Conservation (phyloP, 2,113 vertebrate species). For the Coracopsis vasa region DNA sequence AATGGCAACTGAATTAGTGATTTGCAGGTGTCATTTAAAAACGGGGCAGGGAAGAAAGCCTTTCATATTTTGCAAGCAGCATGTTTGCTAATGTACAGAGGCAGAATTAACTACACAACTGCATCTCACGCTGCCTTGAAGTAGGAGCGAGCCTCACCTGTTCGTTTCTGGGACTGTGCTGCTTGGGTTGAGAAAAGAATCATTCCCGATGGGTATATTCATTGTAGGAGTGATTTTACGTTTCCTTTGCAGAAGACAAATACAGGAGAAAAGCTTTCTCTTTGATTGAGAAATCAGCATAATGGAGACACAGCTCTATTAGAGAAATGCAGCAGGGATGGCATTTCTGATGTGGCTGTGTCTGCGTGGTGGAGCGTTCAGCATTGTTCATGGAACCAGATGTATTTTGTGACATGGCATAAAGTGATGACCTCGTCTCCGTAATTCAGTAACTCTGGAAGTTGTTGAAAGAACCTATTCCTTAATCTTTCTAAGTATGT, state of each 20-base stretch:
- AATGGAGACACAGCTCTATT: background rate
- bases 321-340: background rate
- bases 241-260: slow-evolving; percentile 5
- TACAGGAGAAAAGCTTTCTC: background rate
- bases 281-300: background rate
- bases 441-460: background rate
- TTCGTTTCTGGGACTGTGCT: background rate
- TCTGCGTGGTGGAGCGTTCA: background rate
- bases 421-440: background rate
- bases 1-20: slow-evolving; percentile 56
- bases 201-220: background rate
- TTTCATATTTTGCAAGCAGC: slow-evolving; percentile 30
- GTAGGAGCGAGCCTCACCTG: background rate
- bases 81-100: background rate
- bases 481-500: background rate
- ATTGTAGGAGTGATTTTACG: background rate
- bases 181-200: background rate
- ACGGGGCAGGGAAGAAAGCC: slow-evolving; percentile 15
- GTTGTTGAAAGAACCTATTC: background rate
- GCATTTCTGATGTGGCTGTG: background rate
- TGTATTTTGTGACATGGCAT: background rate
- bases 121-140: background rate
- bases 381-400: background rate
- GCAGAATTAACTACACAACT: background rate
- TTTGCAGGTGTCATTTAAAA: slow-evolving; percentile 59